Evolutionary conservation across 2,888 invertebrate species (phyloP), one percentile per base, ranked within the genome.

Genomic region (Lasiommata megera): DNA sequence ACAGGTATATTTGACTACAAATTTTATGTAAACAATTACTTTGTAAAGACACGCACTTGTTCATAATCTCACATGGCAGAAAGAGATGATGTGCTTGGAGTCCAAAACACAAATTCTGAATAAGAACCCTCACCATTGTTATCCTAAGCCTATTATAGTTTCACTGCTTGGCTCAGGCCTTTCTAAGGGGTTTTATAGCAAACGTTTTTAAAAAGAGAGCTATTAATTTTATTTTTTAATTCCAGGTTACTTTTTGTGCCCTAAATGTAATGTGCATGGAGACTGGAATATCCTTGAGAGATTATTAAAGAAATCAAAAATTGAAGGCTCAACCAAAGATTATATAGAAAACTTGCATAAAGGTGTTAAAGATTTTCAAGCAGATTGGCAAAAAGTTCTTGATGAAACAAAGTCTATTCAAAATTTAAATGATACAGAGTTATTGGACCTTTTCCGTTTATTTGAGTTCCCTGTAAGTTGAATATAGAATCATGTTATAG

Each of bases 211-310:
- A n/a, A n/a, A n/a, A n/a, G 23, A 23, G 23, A 3, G n/a, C 23
- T 23, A 3, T 23, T 23, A 23, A 23, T 3, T 23, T 23, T 3
- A 14, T 12, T 52, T 54, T 54, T 18, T 54, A 18, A 38, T 85
- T 90, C 7, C 74, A 95, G 96, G 95, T 52, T 93, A 93, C 68
- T 95, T 95, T 72, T 73, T 93, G 48, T 96, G 96, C 71, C 92
- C 94, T 18, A 92, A 87, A 63, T 96, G 96, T 72, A 93, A 93
- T 75, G 80, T 92, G n/a, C 92, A 91, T 60, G 94, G 95, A 2
- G 89, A 93, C 18, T 94, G 95, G 93, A 88, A 80, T 69, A 85
- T 83, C 66, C 80, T 94, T 47, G 92, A 93, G 70, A 87, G 88
- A 61, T 77, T 92, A 56, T 72, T 94, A 1, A 89, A 84, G 60